Evolutionary conservation across 2,888 invertebrate genomes (phyloP).

Genomic region (Encarsia formosa): DNA sequence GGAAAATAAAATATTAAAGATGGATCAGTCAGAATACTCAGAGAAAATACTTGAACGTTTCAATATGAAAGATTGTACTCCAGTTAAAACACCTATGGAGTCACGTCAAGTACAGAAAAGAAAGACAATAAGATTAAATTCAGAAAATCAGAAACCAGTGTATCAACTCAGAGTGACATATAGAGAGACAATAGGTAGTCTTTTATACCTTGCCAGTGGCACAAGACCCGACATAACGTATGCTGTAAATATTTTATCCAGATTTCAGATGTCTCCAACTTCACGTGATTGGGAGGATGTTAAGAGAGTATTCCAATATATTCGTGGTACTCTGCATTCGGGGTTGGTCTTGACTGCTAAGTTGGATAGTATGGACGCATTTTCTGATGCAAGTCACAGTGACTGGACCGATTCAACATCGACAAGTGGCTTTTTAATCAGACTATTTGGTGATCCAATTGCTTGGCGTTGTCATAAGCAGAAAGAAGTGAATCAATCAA

Average conservation of each 20-base stretch:
- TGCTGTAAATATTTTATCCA: neutral
- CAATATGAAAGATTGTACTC: too few species aligned
- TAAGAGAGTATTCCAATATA: neutral
- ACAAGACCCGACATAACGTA: neutral
- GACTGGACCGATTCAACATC: neutral
- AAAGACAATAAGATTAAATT: neutral
- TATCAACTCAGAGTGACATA: neutral
- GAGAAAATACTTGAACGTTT: too few species aligned
- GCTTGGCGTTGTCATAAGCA: neutral
- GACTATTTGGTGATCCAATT: neutral
- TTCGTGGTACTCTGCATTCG: too few species aligned
- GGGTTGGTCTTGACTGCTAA: too few species aligned
- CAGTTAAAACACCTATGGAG: neutral
- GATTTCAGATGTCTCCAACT: neutral
- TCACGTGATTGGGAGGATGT: neutral
- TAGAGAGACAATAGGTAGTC: neutral
- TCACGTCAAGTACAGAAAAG: too few species aligned
- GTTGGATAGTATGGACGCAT: neutral
- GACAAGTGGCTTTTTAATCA: neutral
- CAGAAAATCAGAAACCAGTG: neutral
- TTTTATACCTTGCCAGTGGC: neutral
- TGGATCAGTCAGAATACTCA: too few species aligned
- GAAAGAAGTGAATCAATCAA: neutral
- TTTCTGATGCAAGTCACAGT: neutral
- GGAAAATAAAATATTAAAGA: too few species aligned